Evolutionary conservation across 1,140 invertebrate genomes (phyloP).

Genomic region (Drosophila navojoa): DNA sequence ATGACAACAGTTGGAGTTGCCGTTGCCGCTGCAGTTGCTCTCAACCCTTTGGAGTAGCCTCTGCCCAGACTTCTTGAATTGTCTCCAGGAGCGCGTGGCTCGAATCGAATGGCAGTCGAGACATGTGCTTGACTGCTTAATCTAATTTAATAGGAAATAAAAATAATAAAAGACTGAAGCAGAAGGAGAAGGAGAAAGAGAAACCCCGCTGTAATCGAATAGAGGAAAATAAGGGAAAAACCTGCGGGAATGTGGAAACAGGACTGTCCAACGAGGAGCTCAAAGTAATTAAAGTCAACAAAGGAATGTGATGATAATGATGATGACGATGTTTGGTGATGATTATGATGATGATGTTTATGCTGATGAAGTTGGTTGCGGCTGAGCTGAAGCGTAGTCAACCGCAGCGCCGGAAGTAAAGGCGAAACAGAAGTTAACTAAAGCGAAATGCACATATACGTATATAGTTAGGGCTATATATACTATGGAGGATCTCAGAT

Average conservation of each 20-base stretch:
- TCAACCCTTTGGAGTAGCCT: neutral
- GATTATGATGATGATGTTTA: conserved; percentile 20
- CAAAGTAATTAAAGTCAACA: conserved; percentile 62
- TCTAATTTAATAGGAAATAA: conserved; percentile 70
- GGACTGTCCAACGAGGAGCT: conserved; percentile 41
- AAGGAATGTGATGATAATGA: conserved; percentile 11
- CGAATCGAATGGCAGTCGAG: conserved; percentile 36
- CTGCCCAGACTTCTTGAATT: conserved; percentile 14
- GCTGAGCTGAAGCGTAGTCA: conserved; percentile 35
- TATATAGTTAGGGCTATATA: no score
- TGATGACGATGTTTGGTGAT: conserved; percentile 24
- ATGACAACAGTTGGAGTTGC: neutral
- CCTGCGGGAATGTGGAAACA: conserved; percentile 59
- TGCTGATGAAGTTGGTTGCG: conserved; percentile 19
- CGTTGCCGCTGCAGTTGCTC: neutral
- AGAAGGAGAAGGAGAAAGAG: neutral
- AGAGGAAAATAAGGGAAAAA: conserved; percentile 68
- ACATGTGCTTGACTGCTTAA: conserved; percentile 79
- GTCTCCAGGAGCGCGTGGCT: conserved; percentile 19
- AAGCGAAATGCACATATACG: neutral
- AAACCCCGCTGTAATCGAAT: conserved; percentile 31
- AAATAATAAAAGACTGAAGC: conserved; percentile 54
- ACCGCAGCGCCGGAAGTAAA: conserved; percentile 73
- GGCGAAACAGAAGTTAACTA: conserved; percentile 29
- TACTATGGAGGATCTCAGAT: no score